A percentile compares a stretch with the other conserved stretches of the same genome.
Conservation (phyloP, 1,140 invertebrate species). For the Pogonomyrmex barbatus region DNA sequence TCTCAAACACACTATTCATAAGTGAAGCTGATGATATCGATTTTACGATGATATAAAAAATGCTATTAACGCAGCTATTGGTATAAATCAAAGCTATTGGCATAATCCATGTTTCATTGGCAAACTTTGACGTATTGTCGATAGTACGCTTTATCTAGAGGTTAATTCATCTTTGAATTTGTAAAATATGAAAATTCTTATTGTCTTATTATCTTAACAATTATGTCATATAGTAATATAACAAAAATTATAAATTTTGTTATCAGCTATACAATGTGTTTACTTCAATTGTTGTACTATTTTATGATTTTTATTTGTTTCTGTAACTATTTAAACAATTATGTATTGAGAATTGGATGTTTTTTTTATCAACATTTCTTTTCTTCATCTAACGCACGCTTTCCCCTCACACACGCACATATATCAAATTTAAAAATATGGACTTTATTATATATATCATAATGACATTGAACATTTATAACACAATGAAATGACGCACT, state of each 20-base stretch:
- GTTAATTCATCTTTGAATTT: background rate
- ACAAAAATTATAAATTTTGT: slow-evolving; percentile 16
- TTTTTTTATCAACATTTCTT: background rate
- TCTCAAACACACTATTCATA: background rate
- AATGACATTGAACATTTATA: background rate
- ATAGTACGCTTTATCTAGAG: background rate
- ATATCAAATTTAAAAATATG: background rate
- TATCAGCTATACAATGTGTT: background rate
- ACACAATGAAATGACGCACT: background rate
- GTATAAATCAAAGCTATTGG: background rate
- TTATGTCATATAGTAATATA: background rate
- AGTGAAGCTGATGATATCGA: background rate
- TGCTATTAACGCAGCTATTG: slow-evolving; percentile 2
- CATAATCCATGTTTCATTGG: background rate
- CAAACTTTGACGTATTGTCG: background rate
- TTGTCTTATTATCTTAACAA: background rate
- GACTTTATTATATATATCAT: background rate
- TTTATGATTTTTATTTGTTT: background rate
- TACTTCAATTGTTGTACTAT: background rate
- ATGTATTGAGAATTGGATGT: background rate
- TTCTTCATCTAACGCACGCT: background rate
- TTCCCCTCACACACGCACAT: no score
- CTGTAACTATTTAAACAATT: background rate
- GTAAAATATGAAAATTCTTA: slow-evolving; percentile 16
- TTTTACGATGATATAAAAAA: slow-evolving; percentile 9